Base-by-base conservation (phyloP, 2,113 vertebrate genomes). In the Sebastes fasciatus region DNA sequence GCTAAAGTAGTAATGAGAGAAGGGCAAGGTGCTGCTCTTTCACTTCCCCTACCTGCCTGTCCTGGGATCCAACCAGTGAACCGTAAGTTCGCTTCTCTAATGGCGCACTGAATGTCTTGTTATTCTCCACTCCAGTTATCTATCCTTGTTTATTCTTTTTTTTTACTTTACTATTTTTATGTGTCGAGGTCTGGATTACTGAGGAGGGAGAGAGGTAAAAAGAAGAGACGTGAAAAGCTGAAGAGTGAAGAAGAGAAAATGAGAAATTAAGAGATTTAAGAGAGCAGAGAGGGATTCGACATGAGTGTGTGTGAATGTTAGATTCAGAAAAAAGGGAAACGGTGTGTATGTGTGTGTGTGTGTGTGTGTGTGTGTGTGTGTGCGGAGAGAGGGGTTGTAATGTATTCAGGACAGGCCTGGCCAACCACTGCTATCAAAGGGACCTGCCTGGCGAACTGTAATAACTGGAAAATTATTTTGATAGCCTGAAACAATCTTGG, bases 391-490 rank as follows among this genome's bases (percentile, higher is more conserved):
- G 70, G 80, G 90, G 94, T 93, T 95, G 95, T 99, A 99, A 99
- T 99, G 96, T 99, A 99, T 99, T 99, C 98, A 97, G 97, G 98
- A 99, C 97, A 98, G 97, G 97, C 97, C 96, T 96, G 97, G 98
- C 97, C 97, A 98, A 99, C 97, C 98, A 97, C 97, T 97, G 98
- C 97, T 99, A 99, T 99, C 98, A 99, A 99, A 99, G 98, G 92
- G 98, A 98, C 97, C 97, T 98, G 98, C 97, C 97, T 98, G 97
- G 97, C 98, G 97, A 99, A 99, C 97, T 98, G 97, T 99, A 99
- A 99, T 99, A 99, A 99, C 98, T 99, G 98, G 97, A 99, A 99
- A 99, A 99, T 99, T 99, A 99, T 99, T 99, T 99, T 99, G 98
- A 99, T 99, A 99, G 98, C 98, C 98, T 98, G 98, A 99, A 99